A percentile compares a stretch with the other conserved stretches of the same genome.
Conservation (phyloP, 2,888 invertebrate species). For the Rhabditoides inermis region DNA sequence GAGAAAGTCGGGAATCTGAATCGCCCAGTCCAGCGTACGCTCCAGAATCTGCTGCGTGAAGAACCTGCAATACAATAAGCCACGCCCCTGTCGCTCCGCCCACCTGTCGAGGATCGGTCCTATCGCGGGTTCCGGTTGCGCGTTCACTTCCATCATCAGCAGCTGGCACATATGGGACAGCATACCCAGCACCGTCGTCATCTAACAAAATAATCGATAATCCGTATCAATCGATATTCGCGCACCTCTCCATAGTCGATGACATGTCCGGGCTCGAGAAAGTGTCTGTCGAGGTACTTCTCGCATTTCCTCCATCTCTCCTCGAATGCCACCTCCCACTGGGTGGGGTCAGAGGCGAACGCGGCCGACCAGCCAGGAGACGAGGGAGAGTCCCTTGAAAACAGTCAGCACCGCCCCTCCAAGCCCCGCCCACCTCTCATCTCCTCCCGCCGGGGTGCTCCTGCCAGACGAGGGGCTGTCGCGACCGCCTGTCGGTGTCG, state of each 20-base stretch:
- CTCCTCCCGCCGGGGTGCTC: too few relatives aligned
- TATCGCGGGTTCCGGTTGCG: constrained; percentile 44
- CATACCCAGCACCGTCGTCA: constrained; percentile 26
- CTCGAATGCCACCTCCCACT: constrained; percentile 42
- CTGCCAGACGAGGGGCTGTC: too few relatives aligned
- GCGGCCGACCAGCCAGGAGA: constrained; percentile 29
- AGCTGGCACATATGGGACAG: constrained; percentile 36
- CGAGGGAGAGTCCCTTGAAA: too few relatives aligned
- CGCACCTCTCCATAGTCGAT: constrained; percentile 22
- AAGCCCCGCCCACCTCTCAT: too few relatives aligned
- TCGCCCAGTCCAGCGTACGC: constrained; percentile 36
- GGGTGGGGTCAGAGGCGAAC: constrained; percentile 46
- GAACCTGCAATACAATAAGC: constrained; percentile 6
- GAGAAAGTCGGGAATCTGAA: constrained; percentile 26
- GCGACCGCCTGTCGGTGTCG: too few relatives aligned
- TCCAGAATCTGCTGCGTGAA: constrained; percentile 39
- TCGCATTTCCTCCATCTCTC: constrained; percentile 18
- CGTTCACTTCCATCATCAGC: constrained; percentile 46
- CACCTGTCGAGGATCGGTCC: constrained; percentile 47
- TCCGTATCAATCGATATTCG: neutral
- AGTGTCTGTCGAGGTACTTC: constrained; percentile 19
- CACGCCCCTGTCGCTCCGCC: constrained; percentile 34
- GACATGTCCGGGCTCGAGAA: constrained; percentile 18
- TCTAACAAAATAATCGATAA: constrained; percentile 1
- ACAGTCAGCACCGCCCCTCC: too few relatives aligned